Conservation (phyloP, 2,797 vertebrate genomes). For the Pseudochaenichthys georgianus region DNA sequence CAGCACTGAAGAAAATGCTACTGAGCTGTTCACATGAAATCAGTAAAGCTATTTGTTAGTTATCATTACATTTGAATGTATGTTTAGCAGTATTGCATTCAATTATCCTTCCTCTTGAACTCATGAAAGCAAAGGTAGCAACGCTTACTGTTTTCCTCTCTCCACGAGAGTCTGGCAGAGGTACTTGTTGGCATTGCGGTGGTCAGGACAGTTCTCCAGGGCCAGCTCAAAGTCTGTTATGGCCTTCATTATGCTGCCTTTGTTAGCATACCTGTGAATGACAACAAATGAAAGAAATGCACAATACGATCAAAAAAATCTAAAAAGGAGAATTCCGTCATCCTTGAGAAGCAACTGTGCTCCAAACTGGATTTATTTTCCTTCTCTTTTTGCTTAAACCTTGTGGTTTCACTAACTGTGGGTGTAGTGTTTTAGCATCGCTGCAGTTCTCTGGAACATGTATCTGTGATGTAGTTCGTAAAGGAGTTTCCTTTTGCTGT, state of each 20-base stretch:
- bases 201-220: conserved; percentile 92
- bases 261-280: conserved; percentile 92
- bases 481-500: neutral
- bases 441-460: neutral
- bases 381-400: neutral
- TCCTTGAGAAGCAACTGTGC: neutral
- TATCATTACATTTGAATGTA: neutral
- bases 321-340: neutral
- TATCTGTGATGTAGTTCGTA: neutral
- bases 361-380: neutral
- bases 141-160: conserved; percentile 94
- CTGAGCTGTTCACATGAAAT: neutral
- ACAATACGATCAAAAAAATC: neutral
- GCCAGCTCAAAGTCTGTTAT: conserved; percentile 96
- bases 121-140: neutral
- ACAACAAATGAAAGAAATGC: neutral
- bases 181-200: conserved; percentile 97
- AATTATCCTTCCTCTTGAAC: neutral
- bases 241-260: conserved; percentile 95
- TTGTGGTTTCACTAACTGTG: no score
- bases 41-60: neutral
- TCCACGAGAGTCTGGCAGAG: conserved; percentile 98
- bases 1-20: neutral
- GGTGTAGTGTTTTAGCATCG: neutral
- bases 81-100: neutral